Base-by-base conservation (phyloP, 1,140 invertebrate genomes). In the Chironomus tepperi region DNA sequence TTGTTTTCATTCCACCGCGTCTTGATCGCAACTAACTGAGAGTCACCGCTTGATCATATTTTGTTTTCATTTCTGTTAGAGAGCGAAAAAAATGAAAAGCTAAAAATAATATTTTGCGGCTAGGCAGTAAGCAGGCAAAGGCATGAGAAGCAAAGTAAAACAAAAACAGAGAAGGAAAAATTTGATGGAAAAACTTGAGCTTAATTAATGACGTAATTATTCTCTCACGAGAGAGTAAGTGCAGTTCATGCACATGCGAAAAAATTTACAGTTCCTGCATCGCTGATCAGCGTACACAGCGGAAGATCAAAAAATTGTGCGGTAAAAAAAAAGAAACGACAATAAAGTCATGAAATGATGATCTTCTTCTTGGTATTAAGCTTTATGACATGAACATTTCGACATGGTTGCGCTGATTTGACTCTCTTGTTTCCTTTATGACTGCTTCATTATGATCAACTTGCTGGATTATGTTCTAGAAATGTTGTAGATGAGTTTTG, bases 11-110 rank as follows among this genome's bases (percentile, higher is more conserved):
- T 57, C n/a, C 47, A 57, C 47, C n/a, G 15, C 65, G 42, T 73
- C 74, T 74, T 47, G 73, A 73, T 75, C 64, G 65, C 73, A 57
- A 74, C 73, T 73, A 76, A 77, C 76, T 75, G 73, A 74, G 74
- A 73, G 75, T 65, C 47, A n/a, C 47, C 24, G n/a, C n/a, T 57
- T 57, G 47, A 57, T 57, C 47, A 57, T 57, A 34, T 34, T 34
- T 34, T 34, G 1, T 34, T 34, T 34, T 34, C 2, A 2, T 34
- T 34, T 5, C 5, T 34, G 1, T 34, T 34, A 34, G 24, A 34
- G 70, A 74, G 73, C 42, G 70, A 64, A 75, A 73, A 73, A 76
- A 74, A 19, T 18, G 70, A 57, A 57, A 57, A 57, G 47, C 47
- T 57, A 57, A 57, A 57, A 57, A 57, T 57, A 57, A 57, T n/a